Evolutionary conservation across 1,140 invertebrate genomes (phyloP), one percentile per base, ranked within the genome.

Genomic region (Drosophila mauritiana): DNA sequence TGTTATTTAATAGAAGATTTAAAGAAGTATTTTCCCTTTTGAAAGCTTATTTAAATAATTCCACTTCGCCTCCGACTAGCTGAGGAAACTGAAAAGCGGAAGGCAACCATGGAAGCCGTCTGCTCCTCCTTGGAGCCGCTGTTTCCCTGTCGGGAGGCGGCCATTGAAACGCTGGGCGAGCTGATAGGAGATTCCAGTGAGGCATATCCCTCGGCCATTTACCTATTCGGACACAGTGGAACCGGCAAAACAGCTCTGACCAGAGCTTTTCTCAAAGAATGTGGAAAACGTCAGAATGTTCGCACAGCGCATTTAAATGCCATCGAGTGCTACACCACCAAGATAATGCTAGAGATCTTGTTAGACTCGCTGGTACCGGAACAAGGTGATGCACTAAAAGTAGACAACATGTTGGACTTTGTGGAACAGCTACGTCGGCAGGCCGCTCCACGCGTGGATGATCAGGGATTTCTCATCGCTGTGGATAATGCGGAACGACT

Each of bases 401-500:
- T 96, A 84, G 96, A 97, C 56, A 95, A 95, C 77, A 92, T 97
- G 78, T 94, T 95, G 75, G 96, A 96, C 77, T 96, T 97, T 86
- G 92, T 96, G 7, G 92, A 93, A 34, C 84, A 93, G 37, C 91
- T 97, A 31, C 75, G 79, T 15, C 64, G 55, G 37, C 69, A 81
- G 34, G 48, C 13, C 1, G 43, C 6, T 27, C 2, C 57, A 25
- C 15, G 45, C 10, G 27, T 3, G 4, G 34, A 15, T 0, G 12
- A 52, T 0, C 49, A 45, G 7, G 52, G 80, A 1, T 80, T 57
- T 10, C 81, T 96, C 17, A 93, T 96, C 54, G 93, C 97, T 1
- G 93, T 98, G 27, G 96, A 98, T 85, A 96, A 96, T 89, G 95
- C 96, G 46, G 97, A 97, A 61, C 94, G 95, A 69, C 91, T 98